phyloP scores from a whole-genome alignment of 2,888 invertebrate species.

The Sisyra terminalis region DNA sequence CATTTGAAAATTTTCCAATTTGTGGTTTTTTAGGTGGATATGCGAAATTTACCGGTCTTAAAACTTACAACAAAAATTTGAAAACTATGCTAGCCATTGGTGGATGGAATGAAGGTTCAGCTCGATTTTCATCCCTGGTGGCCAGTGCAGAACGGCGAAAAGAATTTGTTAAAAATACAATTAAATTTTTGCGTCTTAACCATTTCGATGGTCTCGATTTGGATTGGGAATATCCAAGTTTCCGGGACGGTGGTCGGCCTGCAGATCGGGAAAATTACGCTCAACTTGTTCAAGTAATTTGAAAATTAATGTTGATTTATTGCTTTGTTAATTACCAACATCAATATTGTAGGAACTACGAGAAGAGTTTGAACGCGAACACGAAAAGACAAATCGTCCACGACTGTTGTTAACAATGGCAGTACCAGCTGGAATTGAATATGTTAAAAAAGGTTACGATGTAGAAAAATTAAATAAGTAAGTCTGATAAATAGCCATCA shows the following conservation, averaged over 20 bases:
- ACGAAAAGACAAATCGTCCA: constrained; percentile 64
- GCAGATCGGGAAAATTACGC: constrained; percentile 80
- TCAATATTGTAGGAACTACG: constrained; percentile 48
- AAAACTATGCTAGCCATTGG: constrained; percentile 86
- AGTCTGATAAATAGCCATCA: constrained; percentile 18
- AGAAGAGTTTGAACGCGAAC: constrained; percentile 77
- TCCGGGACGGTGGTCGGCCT: constrained; percentile 63
- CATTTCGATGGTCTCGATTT: constrained; percentile 87
- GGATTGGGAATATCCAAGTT: constrained; percentile 83
- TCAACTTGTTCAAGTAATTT: constrained; percentile 53
- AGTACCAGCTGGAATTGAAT: constrained; percentile 84
- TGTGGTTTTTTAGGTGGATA: constrained; percentile 61
- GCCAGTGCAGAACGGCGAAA: constrained; percentile 58
- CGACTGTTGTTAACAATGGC: constrained; percentile 79
- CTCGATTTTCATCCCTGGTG: constrained; percentile 76
- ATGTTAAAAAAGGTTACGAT: constrained; percentile 87
- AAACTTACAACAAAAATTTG: constrained; percentile 81
- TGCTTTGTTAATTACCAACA: neutral
- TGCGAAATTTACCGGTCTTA: constrained; percentile 83
- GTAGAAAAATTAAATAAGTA: constrained; percentile 70
- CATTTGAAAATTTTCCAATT: neutral
- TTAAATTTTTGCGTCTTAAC: constrained; percentile 78
- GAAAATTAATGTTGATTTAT: neutral
- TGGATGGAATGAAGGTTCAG: constrained; percentile 87
- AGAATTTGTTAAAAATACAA: constrained; percentile 66